phyloP scores from a whole-genome alignment of 2,113 vertebrate genomes.

The Stercorarius parasiticus region DNA sequence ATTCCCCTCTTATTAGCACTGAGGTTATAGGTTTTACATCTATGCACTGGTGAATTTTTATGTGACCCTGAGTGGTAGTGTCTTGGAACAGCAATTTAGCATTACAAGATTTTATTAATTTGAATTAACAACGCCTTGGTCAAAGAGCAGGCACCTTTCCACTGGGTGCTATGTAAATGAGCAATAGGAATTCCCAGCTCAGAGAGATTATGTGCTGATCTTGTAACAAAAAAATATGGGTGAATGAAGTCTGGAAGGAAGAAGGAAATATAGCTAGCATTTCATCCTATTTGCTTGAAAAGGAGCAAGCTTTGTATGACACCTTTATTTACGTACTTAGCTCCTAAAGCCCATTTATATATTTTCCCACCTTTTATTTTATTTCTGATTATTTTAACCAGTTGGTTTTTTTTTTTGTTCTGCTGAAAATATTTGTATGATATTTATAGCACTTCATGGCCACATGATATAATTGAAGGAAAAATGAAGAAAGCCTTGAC shows the following conservation, averaged over 20 bases:
- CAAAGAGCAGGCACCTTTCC: neutral
- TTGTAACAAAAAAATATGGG: neutral
- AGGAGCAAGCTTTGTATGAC: neutral
- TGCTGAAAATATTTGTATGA: neutral
- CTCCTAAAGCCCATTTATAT: neutral
- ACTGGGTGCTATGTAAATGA: neutral
- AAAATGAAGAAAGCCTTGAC: neutral
- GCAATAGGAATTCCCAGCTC: neutral
- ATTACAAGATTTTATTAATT: neutral
- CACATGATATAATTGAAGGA: neutral
- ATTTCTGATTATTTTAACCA: neutral
- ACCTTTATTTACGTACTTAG: neutral
- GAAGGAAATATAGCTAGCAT: neutral
- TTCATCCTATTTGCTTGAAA: neutral
- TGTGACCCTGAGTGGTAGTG: neutral
- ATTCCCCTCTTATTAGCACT: neutral
- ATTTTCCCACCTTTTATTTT: neutral
- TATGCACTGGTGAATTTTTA: neutral
- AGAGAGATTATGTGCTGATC: neutral
- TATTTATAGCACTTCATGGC: neutral
- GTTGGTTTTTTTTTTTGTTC: neutral
- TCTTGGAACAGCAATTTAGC: neutral
- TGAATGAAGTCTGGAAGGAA: neutral
- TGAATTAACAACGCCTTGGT: neutral
- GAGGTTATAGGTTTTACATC: neutral